Evolutionary conservation across 2,888 invertebrate genomes (phyloP).

Genomic region (Philhelius pedissequus): DNA sequence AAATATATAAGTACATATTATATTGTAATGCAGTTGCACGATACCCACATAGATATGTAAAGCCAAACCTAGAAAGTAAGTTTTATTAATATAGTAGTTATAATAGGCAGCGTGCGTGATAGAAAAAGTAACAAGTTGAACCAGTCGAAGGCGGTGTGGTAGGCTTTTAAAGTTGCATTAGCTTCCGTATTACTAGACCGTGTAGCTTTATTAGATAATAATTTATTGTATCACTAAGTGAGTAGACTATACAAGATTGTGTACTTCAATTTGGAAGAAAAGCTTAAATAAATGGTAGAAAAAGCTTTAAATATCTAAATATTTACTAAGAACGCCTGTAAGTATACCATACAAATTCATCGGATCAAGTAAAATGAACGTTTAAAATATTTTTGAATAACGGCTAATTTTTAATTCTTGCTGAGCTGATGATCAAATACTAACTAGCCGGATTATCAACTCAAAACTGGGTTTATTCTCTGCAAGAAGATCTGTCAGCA

Average conservation of each 20-base stretch:
- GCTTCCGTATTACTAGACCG: background rate
- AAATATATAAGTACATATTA: too few relatives aligned
- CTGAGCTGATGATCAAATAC: too few relatives aligned
- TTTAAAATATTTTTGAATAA: too few relatives aligned
- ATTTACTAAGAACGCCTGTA: background rate
- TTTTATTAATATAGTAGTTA: conserved; percentile 39
- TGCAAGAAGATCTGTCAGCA: too few relatives aligned
- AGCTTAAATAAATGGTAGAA: background rate
- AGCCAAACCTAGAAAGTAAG: conserved; percentile 34
- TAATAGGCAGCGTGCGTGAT: conserved; percentile 50
- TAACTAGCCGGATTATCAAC: too few relatives aligned
- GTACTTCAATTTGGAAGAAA: background rate
- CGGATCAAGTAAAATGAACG: background rate
- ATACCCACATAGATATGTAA: background rate
- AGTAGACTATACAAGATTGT: background rate
- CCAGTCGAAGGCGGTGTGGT: background rate
- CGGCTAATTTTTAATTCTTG: too few relatives aligned
- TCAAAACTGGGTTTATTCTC: too few relatives aligned
- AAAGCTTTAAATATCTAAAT: background rate
- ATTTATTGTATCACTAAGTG: background rate
- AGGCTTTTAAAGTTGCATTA: conserved; percentile 1
- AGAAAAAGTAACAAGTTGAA: conserved; percentile 24
- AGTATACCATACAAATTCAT: conserved; percentile 14
- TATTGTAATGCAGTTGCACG: conserved; percentile 18
- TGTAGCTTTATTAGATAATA: conserved; percentile 21